Conservation (phyloP, 2,888 invertebrate genomes). For the Drosophila subquinaria region DNA sequence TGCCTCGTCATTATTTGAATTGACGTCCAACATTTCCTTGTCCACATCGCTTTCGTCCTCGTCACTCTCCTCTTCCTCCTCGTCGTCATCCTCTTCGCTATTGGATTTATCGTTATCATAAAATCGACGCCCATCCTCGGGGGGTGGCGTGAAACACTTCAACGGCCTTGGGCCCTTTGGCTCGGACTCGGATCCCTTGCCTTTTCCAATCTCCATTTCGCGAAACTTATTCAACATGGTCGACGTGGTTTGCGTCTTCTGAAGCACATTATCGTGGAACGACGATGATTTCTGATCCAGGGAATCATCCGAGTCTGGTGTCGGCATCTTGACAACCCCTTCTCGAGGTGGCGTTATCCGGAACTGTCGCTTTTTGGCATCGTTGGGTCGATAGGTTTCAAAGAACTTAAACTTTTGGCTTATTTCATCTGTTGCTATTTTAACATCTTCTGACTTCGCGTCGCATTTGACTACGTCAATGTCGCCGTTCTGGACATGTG, state of each 20-base stretch:
- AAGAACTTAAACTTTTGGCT: conserved; percentile 96
- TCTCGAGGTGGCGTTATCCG: conserved; percentile 96
- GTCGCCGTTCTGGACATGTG: conserved; percentile 30
- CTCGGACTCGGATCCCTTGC: conserved; percentile 64
- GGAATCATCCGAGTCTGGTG: conserved; percentile 64
- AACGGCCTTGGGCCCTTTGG: conserved; percentile 91
- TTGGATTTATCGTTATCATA: conserved; percentile 84
- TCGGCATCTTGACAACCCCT: conserved; percentile 87
- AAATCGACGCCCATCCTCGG: conserved; percentile 87
- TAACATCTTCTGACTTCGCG: conserved; percentile 91
- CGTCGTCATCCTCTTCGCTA: conserved; percentile 85
- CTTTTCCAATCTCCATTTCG: conserved; percentile 92
- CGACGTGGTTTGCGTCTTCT: conserved; percentile 90
- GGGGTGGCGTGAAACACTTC: conserved; percentile 96
- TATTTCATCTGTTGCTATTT: conserved; percentile 93
- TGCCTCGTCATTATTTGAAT: conserved; percentile 87
- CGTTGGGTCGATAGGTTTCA: conserved; percentile 91
- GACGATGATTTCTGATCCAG: conserved; percentile 10
- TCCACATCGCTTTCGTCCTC: conserved; percentile 70
- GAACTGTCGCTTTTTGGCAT: conserved; percentile 89
- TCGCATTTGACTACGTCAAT: conserved; percentile 91
- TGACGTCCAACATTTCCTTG: conserved; percentile 8
- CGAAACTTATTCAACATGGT: conserved; percentile 95
- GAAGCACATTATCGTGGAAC: conserved; percentile 82
- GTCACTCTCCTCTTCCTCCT: conserved; percentile 84